Evolutionary conservation across 2,797 vertebrate species (phyloP), one percentile per base, ranked within the genome.

Genomic region (Bufotes viridis): DNA sequence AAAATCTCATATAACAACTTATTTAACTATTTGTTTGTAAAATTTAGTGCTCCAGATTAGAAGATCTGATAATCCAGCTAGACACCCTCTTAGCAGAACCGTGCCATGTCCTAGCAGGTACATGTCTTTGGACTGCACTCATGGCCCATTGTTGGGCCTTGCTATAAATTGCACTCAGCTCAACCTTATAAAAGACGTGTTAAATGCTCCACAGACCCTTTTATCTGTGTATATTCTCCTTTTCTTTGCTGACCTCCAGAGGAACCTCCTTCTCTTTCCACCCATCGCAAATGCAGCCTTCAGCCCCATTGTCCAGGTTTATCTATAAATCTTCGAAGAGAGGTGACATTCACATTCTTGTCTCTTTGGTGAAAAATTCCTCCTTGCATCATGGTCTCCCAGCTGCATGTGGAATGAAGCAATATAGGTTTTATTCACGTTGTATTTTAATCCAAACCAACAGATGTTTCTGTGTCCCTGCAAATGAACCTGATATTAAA

Each of bases 281-380:
- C 20, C 0, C 70, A 78, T 85, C 57, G 78, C 57, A 89, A 29
- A 42, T 18, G 34, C 82, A n/a, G 42, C 75, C 49, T 72, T 53
- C 24, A 18, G 29, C 24, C 26, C 87, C 82, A 89, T 88, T 89
- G 83, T 89, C 78, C 13, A 53, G 70, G 22, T 34, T 87, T 83
- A 87, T 69, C 81, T 78, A 58, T 72, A 83, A 58, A 87, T 65
- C 57, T 85, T 29, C 2, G 24, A 34, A 81, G 82, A 70, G 72
- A 81, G 26, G 29, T 70, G 74, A 76, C 87, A 67, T 11, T 58
- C 10, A 65, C 20, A 53, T 53, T 87, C 85, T 79, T 83, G 51
- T 58, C 79, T 78, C 61, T 84, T 80, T 84, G 26, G 55, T 75
- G 57, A 15, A 18, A 58, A 70, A 69, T 69, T 81, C 55, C 53